Evolutionary conservation across 2,797 vertebrate genomes (phyloP).

Genomic region (Ataeniobius toweri): DNA sequence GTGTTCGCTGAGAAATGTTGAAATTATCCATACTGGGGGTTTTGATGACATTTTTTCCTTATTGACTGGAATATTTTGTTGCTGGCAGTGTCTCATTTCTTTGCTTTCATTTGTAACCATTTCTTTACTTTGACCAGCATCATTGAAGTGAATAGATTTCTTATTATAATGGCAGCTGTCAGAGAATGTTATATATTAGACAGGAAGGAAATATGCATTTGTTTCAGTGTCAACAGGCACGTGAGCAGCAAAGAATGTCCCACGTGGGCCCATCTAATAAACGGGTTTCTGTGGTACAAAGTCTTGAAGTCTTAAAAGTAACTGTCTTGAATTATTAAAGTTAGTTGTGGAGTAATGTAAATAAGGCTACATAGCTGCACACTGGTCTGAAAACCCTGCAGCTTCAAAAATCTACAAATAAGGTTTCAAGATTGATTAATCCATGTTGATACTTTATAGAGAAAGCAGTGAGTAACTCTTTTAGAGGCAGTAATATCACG

Average conservation of each 20-base stretch:
- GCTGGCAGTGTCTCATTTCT: background rate
- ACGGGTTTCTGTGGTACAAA: background rate
- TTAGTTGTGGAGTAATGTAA: background rate
- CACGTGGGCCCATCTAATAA: background rate
- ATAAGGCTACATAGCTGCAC: background rate
- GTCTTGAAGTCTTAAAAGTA: background rate
- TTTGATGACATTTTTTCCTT: background rate
- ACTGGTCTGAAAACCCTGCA: background rate
- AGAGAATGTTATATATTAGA: background rate
- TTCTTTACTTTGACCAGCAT: background rate
- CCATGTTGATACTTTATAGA: background rate
- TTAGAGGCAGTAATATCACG: background rate
- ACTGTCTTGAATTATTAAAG: background rate
- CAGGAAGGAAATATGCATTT: background rate
- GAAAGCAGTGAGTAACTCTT: background rate
- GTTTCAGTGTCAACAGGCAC: background rate
- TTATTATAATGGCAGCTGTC: background rate
- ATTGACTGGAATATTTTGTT: background rate
- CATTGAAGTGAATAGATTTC: background rate
- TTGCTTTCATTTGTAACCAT: background rate
- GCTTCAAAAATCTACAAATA: background rate
- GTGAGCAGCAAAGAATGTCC: background rate
- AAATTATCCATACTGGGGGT: too few species aligned
- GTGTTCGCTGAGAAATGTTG: background rate
- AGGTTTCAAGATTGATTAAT: background rate